Conservation (phyloP, 2,113 vertebrate species). For the Hippopotamus amphibius region DNA sequence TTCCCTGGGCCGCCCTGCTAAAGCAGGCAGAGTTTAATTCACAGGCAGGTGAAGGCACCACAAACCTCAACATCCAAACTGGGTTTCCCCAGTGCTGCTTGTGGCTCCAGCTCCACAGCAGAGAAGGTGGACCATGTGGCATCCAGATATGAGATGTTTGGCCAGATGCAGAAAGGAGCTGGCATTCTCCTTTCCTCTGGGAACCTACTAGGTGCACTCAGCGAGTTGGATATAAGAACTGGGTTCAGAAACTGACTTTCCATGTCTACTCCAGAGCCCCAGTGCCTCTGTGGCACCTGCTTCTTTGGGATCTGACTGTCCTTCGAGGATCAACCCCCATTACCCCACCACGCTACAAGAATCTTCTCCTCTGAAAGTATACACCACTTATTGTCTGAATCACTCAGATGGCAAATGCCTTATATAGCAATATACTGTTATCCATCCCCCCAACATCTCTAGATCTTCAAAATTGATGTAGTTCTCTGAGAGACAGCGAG, state of each 20-base stretch:
- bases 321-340: not conserved
- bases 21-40: not conserved
- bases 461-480: not conserved
- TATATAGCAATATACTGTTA: not conserved
- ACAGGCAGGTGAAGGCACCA: not conserved
- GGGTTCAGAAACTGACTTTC: accelerated
- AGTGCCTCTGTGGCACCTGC: not conserved
- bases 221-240: accelerated
- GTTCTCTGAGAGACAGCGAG: not conserved
- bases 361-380: not conserved
- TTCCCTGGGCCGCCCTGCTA: not conserved
- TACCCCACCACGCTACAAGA: not conserved
- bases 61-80: not conserved
- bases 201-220: accelerated
- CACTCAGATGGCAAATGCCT: not conserved
- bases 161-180: not conserved
- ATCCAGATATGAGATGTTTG: not conserved
- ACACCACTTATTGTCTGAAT: not conserved
- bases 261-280: accelerated
- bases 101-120: not conserved
- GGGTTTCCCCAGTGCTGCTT: accelerated
- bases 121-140: not conserved
- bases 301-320: not conserved
- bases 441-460: not conserved
- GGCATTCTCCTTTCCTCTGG: not conserved